phyloP scores from a whole-genome alignment of 2,113 vertebrate species.

The Panurus biarmicus region DNA sequence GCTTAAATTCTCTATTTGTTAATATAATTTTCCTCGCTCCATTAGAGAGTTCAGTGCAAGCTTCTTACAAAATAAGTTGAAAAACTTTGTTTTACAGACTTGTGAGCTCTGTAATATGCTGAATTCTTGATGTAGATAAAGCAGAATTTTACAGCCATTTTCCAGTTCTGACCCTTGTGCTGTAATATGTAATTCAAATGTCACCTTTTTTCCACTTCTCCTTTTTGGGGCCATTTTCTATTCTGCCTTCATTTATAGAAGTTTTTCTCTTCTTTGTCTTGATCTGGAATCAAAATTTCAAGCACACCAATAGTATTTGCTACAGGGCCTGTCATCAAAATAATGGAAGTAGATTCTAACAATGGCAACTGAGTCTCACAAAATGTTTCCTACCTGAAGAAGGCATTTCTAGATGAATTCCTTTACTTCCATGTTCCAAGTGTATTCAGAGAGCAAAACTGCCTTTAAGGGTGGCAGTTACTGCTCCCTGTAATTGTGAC shows the following conservation, averaged over 20 bases:
- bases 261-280: not conserved
- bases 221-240: not conserved
- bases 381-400: not conserved
- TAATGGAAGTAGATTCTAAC: not conserved
- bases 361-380: not conserved
- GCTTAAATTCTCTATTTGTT: not conserved
- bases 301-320: not conserved
- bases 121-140: not conserved
- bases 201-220: not conserved
- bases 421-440: not conserved
- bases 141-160: not conserved
- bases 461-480: not conserved
- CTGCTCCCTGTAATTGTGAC: not conserved
- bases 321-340: not conserved
- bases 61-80: not conserved
- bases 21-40: not conserved
- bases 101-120: not conserved
- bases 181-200: slow-evolving; percentile 6
- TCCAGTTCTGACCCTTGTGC: not conserved
- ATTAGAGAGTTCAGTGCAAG: not conserved
- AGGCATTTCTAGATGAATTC: not conserved
- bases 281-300: not conserved
- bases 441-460: not conserved
- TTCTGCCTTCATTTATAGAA: not conserved
- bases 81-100: not conserved